Base-by-base conservation (phyloP, 2,113 vertebrate genomes). In the Pangasianodon hypophthalmus region DNA sequence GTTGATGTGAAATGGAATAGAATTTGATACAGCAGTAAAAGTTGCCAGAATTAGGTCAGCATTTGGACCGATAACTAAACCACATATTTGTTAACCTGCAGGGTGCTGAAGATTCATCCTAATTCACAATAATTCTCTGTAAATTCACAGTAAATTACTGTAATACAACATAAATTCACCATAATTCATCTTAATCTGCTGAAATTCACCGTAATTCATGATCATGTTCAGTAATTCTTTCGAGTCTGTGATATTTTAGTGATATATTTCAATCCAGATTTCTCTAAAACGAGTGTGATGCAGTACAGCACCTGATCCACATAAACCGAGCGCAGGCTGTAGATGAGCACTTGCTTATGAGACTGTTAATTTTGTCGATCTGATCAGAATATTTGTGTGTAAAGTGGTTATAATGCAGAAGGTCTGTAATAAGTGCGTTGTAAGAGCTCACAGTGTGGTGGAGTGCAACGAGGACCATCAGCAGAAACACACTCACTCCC, bases 401-500 rank as follows among this genome's bases (percentile, higher is more conserved):
- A 37, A 50, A 50, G 13, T 16, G 46, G 24, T 50, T n/a, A 5
- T 52, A 11, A 32, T 58, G n/a, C 5, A 58, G 54, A 83, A 21
- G 4, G 32, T 56, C n/a, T 37, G 54, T 10, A 58, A 18, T 10
- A 56, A 58, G 46, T 37, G 19, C 41, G 52, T 11, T 19, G 9
- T 29, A 29, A 83, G n/a, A 19, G 8, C 82, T 84, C 56, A 84
- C 82, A 44, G 54, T 60, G 82, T 37, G 82, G 1, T 37, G 82
- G 19, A 60, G 54, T 26, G 10, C 32, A 60, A 24, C 4, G 18
- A 84, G n/a, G 54, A 84, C 3, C 0, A 84, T 8, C 54, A 41
- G 54, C 52, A 84, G n/a, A 3, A 84, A 60, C 54, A 84, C 54
- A 5, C 18, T 60, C 82, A 84, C 82, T 84, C 82, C 82, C 82